Evolutionary conservation across 2,888 invertebrate genomes (phyloP).

Genomic region (Sicus ferrugineus): DNA sequence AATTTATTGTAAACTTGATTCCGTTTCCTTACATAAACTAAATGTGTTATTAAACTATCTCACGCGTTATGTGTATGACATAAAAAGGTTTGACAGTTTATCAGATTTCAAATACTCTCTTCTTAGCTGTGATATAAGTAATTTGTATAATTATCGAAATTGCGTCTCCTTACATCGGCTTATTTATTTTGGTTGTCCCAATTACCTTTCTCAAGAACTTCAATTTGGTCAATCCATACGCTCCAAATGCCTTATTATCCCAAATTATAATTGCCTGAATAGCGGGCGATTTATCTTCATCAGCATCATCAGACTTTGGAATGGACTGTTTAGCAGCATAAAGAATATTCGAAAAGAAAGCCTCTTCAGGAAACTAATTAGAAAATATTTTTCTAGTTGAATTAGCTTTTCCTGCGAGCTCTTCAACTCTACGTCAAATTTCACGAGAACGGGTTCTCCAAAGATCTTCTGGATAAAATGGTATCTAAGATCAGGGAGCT

Average conservation of each 20-base stretch:
- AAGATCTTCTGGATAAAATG: too few species aligned
- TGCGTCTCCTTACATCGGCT: too few species aligned
- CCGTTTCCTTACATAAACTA: not conserved
- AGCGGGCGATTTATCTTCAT: not conserved
- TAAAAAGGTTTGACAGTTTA: too few species aligned
- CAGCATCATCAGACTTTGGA: not conserved
- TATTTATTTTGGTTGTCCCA: not conserved
- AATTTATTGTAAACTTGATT: not conserved
- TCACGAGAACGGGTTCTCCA: too few species aligned
- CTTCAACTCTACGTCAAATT: too few species aligned
- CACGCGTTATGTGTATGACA: too few species aligned
- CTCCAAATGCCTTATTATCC: not conserved
- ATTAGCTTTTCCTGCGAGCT: too few species aligned
- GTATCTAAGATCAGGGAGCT: too few species aligned
- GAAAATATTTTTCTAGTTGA: not conserved
- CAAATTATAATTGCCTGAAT: not conserved
- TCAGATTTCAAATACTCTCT: too few species aligned
- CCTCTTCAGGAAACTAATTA: not conserved
- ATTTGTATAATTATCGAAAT: too few species aligned
- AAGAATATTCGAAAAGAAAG: not conserved
- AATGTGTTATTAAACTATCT: not conserved
- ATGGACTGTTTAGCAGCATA: not conserved
- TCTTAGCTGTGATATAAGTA: too few species aligned
- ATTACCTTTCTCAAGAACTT: not conserved
- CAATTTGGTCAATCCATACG: not conserved